Base-by-base conservation (phyloP, 2,113 vertebrate genomes). In the Microcebus griseorufus region DNA sequence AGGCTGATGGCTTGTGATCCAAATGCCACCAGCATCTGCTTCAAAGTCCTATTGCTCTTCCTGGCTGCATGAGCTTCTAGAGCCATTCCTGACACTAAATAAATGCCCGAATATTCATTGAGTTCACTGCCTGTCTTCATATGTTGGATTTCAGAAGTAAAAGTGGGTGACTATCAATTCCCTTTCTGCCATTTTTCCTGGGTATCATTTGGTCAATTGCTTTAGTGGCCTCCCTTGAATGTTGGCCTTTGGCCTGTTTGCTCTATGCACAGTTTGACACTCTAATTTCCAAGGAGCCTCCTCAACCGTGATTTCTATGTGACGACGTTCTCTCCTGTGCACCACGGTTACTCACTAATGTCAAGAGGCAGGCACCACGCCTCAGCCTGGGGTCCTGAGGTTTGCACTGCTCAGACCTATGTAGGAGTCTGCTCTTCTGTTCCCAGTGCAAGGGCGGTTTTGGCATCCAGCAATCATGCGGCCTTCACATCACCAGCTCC, bases 91-190 rank as follows among this genome's bases (percentile, higher is more conserved):
- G 8, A 39, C 12, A 32, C 3, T 7, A 16, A 48, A 25, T 34
- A 48, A 25, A 32, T 53, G 12, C 13, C 9, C 27, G 1, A 8
- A 37, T 9, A 17, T 55, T 53, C 70, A 53, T 2, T 2, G 9
- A 37, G 2, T 53, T 23, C 23, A 53, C 25, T 13, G 9, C 27
- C 9, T 67, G 53, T 27, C 48, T 76, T 72, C 3, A 34, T 23
- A 16, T 23, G 8, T 12, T 0, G 17, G 18, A 37, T 39, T 32
- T 25, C 16, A 65, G 29, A 45, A 64, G 32, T 1, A 9, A 32
- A 29, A 18, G n/a, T 0, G 0, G 0, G 0, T 39, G 34, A 34
- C 17, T n/a, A 17, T 25, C 25, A 23, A 2, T 2, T 42, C 20
- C 14, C 25, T 3, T 39, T 17, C 9, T 9, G 5, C 20, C 20